Base-by-base conservation (phyloP, 2,888 invertebrate species). In the Xanthia togata region DNA sequence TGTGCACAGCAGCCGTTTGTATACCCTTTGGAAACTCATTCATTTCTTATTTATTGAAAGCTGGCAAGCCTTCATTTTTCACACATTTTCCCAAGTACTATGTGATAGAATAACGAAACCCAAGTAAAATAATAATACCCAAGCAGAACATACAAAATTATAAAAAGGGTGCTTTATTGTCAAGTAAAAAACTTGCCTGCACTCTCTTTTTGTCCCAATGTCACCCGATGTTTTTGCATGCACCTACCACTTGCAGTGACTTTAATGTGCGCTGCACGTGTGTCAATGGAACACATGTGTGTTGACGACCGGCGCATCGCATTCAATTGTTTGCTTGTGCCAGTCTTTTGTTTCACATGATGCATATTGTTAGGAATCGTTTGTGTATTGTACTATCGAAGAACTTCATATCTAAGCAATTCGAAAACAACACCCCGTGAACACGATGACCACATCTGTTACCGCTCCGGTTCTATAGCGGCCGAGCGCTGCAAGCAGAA, bases 211-310 rank as follows among this genome's bases (percentile, higher is more conserved):
- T 78, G 17, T 31, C 35, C 14, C 9, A 64, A 44, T 60, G 35
- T 60, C 78, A 68, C 35, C 41, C 62, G 60, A 63, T 63, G 76
- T 84, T 79, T 79, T 84, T 84, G 72, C 72, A 67, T 79, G 76
- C 76, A 70, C 59, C 77, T 76, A 70, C 67, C 86, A 86, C 70
- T 86, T 68, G 83, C 55, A 74, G 47, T 63, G 53, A 50, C 71
- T 60, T 35, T 73, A 91, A 92, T 89, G 90, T 91, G 91, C 83
- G 63, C 26, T 77, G 89, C 92, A 93, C 92, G 89, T 93, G 93
- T 88, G 83, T 57, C 65, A 73, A 88, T 87, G 70, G 23, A 23
- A 57, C 79, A 89, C 92, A 91, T 91, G 91, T 86, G 86, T 77
- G 64, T 80, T 77, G 79, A 53, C 78, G 85, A 81, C 23, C 65